Base-by-base conservation (phyloP, 1,140 invertebrate genomes). In the Leptinotarsa undecemlineata region DNA sequence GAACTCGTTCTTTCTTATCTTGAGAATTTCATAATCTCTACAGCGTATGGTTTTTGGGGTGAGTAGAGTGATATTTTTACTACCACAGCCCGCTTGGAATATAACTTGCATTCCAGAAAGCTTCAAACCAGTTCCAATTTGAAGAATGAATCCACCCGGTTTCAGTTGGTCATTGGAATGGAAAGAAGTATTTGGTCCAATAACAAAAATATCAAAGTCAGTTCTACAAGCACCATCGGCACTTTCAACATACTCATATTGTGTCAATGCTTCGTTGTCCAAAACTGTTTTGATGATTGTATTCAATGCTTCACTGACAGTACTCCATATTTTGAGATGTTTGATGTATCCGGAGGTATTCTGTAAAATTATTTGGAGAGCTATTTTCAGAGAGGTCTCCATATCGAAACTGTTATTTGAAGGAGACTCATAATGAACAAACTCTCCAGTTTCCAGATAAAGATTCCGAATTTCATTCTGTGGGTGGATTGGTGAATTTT, bases 401-500 rank as follows among this genome's bases (percentile, higher is more conserved):
- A 88, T 89, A 17, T 88, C 89, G 33, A 42, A 42, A 3, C 8
- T 42, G 79, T 91, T 90, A n/a, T 87, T 85, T 14, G 87, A 78
- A 1, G 86, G 82, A 3, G 81, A 78, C 75, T 90, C 88, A 51
- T 95, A 94, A 3, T 96, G 93, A 33, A 96, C 86, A 82, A 97
- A 98, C 11, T 86, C 86, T 81, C 94, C 97, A 72, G 91, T 90
- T 85, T 97, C 96, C 15, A 94, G 84, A 76, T 92, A 91, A 8
- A 95, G 96, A 15, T 90, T 77, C n/a, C 90, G 84, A 83, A 96
- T 94, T 17, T 87, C 83, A 80, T 91, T 90, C 75, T 91, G 89
- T 74, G 95, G 90, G 74, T 93, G 89, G 23, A 95, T 95, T 3
- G 96, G 95, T 13, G 93, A 94, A 0, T 94, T 92, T 85, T 97